phyloP scores from a whole-genome alignment of 2,888 invertebrate genomes.

The Netelia virgata region DNA sequence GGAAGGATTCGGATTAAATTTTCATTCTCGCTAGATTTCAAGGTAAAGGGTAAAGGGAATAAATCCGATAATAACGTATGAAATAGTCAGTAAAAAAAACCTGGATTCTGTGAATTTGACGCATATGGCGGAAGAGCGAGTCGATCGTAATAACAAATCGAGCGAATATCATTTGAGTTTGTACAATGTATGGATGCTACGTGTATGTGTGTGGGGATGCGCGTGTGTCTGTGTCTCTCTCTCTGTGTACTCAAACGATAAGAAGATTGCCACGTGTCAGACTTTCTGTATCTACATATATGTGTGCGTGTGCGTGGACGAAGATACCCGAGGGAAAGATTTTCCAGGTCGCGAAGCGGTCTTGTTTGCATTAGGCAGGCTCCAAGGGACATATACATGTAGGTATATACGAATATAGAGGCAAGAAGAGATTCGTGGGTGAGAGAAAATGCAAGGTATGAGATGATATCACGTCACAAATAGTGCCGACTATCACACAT shows the following conservation, averaged over 20 bases:
- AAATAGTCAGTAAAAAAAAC: no score
- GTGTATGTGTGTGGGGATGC: no score
- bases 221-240: no score
- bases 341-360: slow-evolving; percentile 44
- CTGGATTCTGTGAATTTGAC: no score
- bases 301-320: slow-evolving; percentile 3
- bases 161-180: no score
- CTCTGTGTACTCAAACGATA: not conserved
- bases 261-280: slow-evolving; percentile 19
- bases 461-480: not conserved
- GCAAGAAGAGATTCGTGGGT: slow-evolving; percentile 1
- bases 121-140: no score
- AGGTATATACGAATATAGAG: not conserved
- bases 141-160: no score
- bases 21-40: no score
- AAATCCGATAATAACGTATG: no score
- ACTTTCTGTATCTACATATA: not conserved
- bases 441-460: not conserved
- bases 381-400: not conserved
- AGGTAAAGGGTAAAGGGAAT: no score
- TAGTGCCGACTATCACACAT: slow-evolving; percentile 27
- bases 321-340: slow-evolving; percentile 37
- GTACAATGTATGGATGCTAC: not conserved
- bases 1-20: no score
- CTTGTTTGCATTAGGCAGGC: slow-evolving; percentile 45